Evolutionary conservation across 2,113 vertebrate species (phyloP).

Genomic region (Clarias magur): DNA sequence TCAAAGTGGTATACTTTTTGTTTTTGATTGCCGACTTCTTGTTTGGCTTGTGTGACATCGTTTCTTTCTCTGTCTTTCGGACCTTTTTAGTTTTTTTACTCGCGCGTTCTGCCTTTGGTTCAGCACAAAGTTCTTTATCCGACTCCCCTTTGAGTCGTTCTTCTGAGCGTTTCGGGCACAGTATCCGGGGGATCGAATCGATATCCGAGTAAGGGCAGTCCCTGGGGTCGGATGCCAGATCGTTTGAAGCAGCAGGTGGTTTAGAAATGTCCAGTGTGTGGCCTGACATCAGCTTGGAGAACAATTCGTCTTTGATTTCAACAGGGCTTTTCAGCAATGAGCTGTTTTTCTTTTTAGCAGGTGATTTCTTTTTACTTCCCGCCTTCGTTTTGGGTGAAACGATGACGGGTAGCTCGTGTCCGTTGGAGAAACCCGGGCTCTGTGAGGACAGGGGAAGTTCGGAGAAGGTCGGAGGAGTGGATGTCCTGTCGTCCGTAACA

Average conservation of each 20-base stretch:
- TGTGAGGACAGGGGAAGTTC: slow-evolving; percentile 39
- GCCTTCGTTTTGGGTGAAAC: slow-evolving; percentile 50
- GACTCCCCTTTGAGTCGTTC: slow-evolving; percentile 35
- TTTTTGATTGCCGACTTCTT: slow-evolving; percentile 39
- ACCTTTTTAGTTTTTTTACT: slow-evolving; percentile 4
- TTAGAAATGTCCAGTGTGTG: slow-evolving; percentile 21
- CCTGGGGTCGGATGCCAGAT: slow-evolving; percentile 58
- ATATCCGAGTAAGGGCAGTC: slow-evolving; percentile 72
- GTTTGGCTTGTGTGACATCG: slow-evolving; percentile 1
- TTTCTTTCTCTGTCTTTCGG: slow-evolving; percentile 24
- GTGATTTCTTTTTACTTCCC: slow-evolving; percentile 58
- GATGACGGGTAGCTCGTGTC: slow-evolving; percentile 51
- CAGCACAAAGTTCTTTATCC: slow-evolving; percentile 26
- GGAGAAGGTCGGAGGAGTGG: slow-evolving; percentile 47
- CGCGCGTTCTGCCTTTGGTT: slow-evolving; percentile 22
- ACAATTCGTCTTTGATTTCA: slow-evolving; percentile 59
- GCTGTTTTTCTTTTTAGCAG: slow-evolving; percentile 68
- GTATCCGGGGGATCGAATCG: slow-evolving; percentile 69
- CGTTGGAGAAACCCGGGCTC: slow-evolving; percentile 46
- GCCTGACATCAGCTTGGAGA: slow-evolving; percentile 52
- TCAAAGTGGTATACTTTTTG: slow-evolving; percentile 29
- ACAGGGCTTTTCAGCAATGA: slow-evolving; percentile 64
- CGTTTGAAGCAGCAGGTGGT: slow-evolving; percentile 47
- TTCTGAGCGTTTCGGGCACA: slow-evolving; percentile 68
- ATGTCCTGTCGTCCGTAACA: slow-evolving; percentile 47